Evolutionary conservation across 2,113 vertebrate species (phyloP), one percentile per base, ranked within the genome.

Genomic region (Cichladusa arquata): DNA sequence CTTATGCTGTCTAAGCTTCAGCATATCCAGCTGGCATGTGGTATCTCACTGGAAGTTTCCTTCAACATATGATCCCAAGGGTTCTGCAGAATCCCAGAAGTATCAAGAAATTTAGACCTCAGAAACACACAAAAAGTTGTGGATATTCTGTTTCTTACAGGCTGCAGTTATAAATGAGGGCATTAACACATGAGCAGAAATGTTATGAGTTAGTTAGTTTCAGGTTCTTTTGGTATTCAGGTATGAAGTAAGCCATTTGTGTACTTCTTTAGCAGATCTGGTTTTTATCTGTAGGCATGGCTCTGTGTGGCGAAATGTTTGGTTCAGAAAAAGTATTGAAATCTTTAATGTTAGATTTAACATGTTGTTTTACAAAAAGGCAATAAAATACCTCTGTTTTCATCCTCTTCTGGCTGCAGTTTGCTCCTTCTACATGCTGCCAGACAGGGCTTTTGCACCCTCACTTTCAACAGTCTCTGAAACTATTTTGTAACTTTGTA

Each of bases 11-110:
- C 47, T 36, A 22, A 87, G 22, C 31, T 90, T 74, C 48, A 38
- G 26, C 5, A 1, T 70, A 51, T 33, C 15, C 22, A 36, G 14
- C 22, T 88, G 33, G 11, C 44, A 29, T 86, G 1, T 54, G 24
- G 19, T 22, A 31, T 12, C 31, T 74, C 34, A 31, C 25, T 85
- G 64, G 12, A 70, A 42, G 22, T 70, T 66, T 80, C 73, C 54
- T 70, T 90, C 5, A 71, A 42, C 7, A 48, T n/a, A 23, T 0
- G 0, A 11, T 48, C 0, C 0, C 28, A 23, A 40, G 22, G 34
- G 22, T 93, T 58, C 71, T 72, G 15, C 38, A 80, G 22, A 45
- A 90, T 72, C 19, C 9, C 28, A 12, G 26, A 86, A 73, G 14
- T 50, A 45, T 56, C 4, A 13, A 47, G 34, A 93, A 80, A 65